These are phyloP conservation scores for Cololabis saira DNA, from an alignment of 2,113 vertebrate species.

Conservation along the genomic window DNA sequence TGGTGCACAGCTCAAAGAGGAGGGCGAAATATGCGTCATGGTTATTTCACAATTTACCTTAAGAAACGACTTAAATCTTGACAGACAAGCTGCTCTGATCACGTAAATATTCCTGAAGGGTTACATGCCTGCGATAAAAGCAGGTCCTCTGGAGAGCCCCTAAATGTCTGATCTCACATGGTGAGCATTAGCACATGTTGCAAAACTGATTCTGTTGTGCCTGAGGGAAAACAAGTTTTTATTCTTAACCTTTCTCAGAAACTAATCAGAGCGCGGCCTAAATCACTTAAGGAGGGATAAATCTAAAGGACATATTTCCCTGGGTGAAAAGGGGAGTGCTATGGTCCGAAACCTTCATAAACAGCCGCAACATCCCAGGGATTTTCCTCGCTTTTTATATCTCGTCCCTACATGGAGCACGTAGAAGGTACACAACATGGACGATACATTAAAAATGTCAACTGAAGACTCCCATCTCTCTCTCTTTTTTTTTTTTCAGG, in stretches of 20 bases:
- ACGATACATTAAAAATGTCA: slow-evolving; percentile 4
- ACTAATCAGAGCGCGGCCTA: background rate
- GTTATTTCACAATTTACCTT: background rate
- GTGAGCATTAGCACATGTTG: slow-evolving; percentile 25
- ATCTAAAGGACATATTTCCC: slow-evolving; percentile 1
- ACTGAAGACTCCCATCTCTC: slow-evolving; percentile 7
- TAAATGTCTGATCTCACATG: slow-evolving; percentile 20
- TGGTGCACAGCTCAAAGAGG: no score
- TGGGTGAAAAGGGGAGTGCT: background rate
- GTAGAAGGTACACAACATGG: no score
- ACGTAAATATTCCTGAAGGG: background rate
- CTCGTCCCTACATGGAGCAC: background rate
- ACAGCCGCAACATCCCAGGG: slow-evolving; percentile 10
- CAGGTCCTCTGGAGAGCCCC: background rate
- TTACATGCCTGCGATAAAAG: background rate
- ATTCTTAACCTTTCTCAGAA: slow-evolving; percentile 3
- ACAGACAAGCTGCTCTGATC: background rate
- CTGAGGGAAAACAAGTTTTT: slow-evolving; percentile 1
- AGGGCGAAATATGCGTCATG: background rate
- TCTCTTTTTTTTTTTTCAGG: slow-evolving; percentile 20
- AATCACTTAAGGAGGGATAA: background rate
- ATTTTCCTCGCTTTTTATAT: slow-evolving; percentile 50
- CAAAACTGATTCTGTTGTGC: slow-evolving; percentile 13
- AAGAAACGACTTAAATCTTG: background rate
- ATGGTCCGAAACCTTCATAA: slow-evolving; percentile 5